Percentiles rank a stretch among this genome's conserved stretches.
Conservation (phyloP, 2,113 vertebrate species). For the Corythoichthys haematopterus region DNA sequence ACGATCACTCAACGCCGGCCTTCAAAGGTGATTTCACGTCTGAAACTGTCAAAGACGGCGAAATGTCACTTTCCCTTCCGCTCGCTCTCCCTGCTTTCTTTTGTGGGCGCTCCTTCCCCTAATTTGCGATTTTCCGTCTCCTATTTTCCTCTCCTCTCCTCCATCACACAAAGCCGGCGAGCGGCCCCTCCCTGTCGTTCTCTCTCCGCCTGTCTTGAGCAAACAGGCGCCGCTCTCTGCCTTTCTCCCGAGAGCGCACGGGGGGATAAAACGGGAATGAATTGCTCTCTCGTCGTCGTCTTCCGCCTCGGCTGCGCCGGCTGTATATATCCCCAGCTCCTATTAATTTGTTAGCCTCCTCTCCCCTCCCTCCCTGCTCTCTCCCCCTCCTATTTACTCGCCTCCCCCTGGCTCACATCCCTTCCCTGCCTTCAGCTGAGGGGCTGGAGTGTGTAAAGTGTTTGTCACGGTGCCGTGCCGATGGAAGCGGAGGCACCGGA, state of each 20-base stretch:
- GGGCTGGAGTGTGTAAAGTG: constrained; percentile 70
- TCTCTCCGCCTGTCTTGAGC: constrained; percentile 31
- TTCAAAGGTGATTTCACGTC: too few relatives aligned
- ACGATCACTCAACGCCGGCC: too few relatives aligned
- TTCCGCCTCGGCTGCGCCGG: constrained; percentile 42
- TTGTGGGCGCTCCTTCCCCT: constrained; percentile 1
- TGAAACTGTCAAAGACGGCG: too few relatives aligned
- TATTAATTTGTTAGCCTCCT: constrained; percentile 67
- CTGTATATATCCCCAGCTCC: constrained; percentile 66
- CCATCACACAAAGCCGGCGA: neutral
- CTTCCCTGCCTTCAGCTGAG: constrained; percentile 51
- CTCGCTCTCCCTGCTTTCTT: constrained; percentile 5
- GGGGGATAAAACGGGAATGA: constrained; percentile 63
- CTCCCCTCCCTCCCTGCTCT: constrained; percentile 9
- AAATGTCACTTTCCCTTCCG: constrained; percentile 10
- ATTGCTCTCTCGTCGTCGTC: constrained; percentile 59
- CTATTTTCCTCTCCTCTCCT: constrained; percentile 19
- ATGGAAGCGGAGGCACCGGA: constrained; percentile 50
- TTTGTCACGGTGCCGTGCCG: constrained; percentile 68
- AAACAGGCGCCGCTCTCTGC: constrained; percentile 53
- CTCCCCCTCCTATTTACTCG: constrained; percentile 26
- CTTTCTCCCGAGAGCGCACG: constrained; percentile 61
- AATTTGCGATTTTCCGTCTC: constrained; percentile 29
- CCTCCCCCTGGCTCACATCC: constrained; percentile 54
- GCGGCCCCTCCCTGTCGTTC: neutral